These are phyloP conservation scores for Cinara cedri DNA, from an alignment of 2,888 invertebrate species.

Conservation along the genomic window DNA sequence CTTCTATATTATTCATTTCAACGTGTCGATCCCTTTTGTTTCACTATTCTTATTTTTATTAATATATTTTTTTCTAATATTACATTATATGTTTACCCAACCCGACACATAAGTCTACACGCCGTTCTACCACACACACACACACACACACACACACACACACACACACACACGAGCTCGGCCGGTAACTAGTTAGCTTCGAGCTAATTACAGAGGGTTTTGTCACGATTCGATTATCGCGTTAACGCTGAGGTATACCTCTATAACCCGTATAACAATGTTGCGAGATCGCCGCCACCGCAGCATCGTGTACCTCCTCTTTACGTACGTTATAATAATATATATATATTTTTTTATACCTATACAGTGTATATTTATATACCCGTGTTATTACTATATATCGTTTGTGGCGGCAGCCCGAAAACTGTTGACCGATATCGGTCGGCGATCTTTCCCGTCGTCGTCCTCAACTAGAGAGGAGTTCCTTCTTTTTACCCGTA, in stretches of 20 bases:
- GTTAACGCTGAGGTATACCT: constrained; percentile 21
- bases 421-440: constrained; percentile 53
- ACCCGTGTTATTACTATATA: too few species aligned
- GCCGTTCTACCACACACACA: background rate
- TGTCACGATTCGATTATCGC: constrained; percentile 57
- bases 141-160: background rate
- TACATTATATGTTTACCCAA: too few species aligned
- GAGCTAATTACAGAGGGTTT: constrained; percentile 54
- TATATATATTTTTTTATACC: too few species aligned
- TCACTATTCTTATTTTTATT: background rate
- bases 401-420: constrained; percentile 37
- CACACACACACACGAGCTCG: background rate
- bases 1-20: too few species aligned
- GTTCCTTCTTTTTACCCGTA: constrained; percentile 19
- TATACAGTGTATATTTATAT: too few species aligned
- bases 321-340: too few species aligned
- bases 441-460: constrained; percentile 31
- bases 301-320: constrained; percentile 1
- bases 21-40: too few species aligned
- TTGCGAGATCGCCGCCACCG: constrained; percentile 12
- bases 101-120: background rate
- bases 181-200: constrained; percentile 20
- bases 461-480: constrained; percentile 11
- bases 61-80: too few species aligned
- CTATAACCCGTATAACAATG: background rate